Evolutionary conservation across 2,888 invertebrate genomes (phyloP), one percentile per base, ranked within the genome.

Genomic region (Campaea margaritaria): DNA sequence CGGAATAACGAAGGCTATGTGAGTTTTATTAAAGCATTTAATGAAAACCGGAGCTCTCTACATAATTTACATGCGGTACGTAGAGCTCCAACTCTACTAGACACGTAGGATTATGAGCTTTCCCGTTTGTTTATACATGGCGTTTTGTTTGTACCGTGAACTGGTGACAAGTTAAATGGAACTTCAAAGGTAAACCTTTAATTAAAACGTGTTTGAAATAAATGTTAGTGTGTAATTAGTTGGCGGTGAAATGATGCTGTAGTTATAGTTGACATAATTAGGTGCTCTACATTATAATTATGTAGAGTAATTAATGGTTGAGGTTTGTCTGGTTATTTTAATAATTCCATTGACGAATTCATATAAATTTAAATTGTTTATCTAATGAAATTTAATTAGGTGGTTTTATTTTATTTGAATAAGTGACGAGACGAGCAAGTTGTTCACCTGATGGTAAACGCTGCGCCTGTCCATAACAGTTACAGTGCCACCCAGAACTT

Each of bases 11-110:
- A 66, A 58, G 61, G 67, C 61, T 38, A 53, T 31, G 51, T 60
- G 68, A 69, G 77, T 81, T 82, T 79, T 82, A 83, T 83, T 80
- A 82, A 79, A 81, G 74, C 74, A 65, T 82, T 79, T 86, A 85
- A 87, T 86, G 81, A 85, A 75, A 83, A 82, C 76, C 65, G 73
- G 72, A 61, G 74, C 75, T 70, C 62, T 70, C 73, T 75, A 72
- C 76, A 76, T 86, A 82, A 85, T 79, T 85, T 78, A 85, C 82
- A 81, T 75, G 79, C 67, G 72, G 47, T n/a, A 16, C 50, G 58
- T 60, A 74, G 73, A 72, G 43, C 58, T 1, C 31, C 21, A 36
- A 21, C 27, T 70, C 36, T 45, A 34, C 47, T 67, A 74, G 73
- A 71, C 54, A 47, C 42, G 61, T 51, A 28, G 55, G 55, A 42